Evolutionary conservation across 2,797 vertebrate genomes (phyloP), one percentile per base, ranked within the genome.

Genomic region (Macropodus opercularis): DNA sequence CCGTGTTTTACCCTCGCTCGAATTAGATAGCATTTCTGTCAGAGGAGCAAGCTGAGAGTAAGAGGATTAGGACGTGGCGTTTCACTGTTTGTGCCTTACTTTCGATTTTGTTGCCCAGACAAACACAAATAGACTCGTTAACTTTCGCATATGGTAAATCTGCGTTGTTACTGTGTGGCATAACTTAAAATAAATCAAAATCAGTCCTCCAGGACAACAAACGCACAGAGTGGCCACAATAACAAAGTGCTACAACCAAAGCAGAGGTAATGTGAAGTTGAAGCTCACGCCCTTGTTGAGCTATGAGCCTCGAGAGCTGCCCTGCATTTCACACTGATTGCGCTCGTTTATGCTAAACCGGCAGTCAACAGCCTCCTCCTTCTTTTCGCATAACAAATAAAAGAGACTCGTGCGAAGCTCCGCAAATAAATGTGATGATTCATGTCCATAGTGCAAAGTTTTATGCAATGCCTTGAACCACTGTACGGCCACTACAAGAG

Each of bases 1-100:
- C 63, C 44, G n/a, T 77, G 84, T 81, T 83, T 80, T 77, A 80
- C 55, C 51, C 77, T 73, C 15, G 63, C 78, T 81, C 74, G 80
- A 78, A 76, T 76, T 43, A 54, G 77, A 84, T 67, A 66, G 75
- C 65, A 75, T 84, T 82, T 73, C 66, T 75, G 60, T 74, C 64
- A 63, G 62, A 55, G 40, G 56, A 47, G 67, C 29, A 41, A 41
- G 68, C 55, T 23, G 50, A 72, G 62, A 74, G 55, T 36, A 0
- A 65, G 69, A 53, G 71, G 74, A 76, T 80, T 72, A 78, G 64
- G 60, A 58, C 29, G 52, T 36, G 52, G 23, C 54, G 43, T 50
- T 75, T 70, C 15, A 51, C 62, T 56, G 27, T 29, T 42, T 52
- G 61, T 51, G 70, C 59, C 71, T 72, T 42, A 17, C n/a, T 44